Conservation (phyloP, 2,797 vertebrate species). For the Coregonus ussuriensis region DNA sequence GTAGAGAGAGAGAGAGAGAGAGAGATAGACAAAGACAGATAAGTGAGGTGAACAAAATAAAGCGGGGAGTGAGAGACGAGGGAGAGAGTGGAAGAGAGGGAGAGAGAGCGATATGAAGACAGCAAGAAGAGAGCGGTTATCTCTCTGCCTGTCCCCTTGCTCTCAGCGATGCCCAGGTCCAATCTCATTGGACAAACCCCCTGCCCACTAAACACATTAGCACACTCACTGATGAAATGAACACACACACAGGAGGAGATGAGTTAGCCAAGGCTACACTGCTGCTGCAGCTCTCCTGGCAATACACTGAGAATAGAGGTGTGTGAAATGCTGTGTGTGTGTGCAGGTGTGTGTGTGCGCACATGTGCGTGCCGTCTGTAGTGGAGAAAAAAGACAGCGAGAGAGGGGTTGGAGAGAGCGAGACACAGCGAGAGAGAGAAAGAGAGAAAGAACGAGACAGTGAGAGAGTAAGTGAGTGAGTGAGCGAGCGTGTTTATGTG, state of each 20-base stretch:
- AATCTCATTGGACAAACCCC: not conserved
- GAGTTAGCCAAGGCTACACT: slow-evolving; percentile 27
- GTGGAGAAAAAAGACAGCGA: not conserved
- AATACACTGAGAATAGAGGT: slow-evolving; percentile 28
- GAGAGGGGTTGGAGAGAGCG: not conserved
- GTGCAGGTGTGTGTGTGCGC: not conserved
- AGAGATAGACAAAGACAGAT: slow-evolving; percentile 4
- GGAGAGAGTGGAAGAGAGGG: not conserved
- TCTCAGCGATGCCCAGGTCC: slow-evolving; percentile 41
- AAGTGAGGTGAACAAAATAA: not conserved
- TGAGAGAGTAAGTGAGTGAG: not conserved
- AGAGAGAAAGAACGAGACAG: not conserved
- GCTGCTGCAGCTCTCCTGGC: slow-evolving; percentile 37
- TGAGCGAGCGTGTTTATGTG: not conserved
- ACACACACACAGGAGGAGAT: slow-evolving; percentile 37
- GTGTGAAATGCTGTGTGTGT: not conserved
- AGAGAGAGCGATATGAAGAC: not conserved
- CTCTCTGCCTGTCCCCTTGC: slow-evolving; percentile 36
- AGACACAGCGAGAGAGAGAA: not conserved
- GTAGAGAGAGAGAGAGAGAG: slow-evolving; percentile 52
- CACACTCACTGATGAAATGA: slow-evolving; percentile 49
- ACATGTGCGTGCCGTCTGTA: not conserved
- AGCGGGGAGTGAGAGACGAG: not conserved
- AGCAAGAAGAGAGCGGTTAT: slow-evolving; percentile 17
- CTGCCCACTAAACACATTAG: slow-evolving; percentile 37